phyloP scores from a whole-genome alignment of 2,888 invertebrate genomes.

The Lasioglossum figueresi region DNA sequence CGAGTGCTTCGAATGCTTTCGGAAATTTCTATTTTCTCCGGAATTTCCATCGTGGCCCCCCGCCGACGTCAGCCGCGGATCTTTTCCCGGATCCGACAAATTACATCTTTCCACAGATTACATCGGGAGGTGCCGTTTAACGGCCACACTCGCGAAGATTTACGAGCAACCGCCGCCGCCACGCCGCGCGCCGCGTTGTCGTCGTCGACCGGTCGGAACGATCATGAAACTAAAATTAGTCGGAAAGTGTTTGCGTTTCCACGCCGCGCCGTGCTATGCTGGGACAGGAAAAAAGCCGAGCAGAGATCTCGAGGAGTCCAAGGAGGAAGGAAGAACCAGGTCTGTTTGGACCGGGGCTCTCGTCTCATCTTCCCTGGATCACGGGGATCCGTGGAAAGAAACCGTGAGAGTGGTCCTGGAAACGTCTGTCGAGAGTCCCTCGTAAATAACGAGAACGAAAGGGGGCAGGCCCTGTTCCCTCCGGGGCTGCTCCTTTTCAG shows the following conservation, averaged over 20 bases:
- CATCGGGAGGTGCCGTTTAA: constrained; percentile 50
- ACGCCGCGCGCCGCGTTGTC: not conserved
- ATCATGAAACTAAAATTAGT: constrained; percentile 63
- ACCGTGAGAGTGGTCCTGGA: constrained; percentile 58
- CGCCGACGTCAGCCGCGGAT: not conserved
- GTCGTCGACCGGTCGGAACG: constrained; percentile 37
- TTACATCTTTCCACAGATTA: constrained; percentile 58
- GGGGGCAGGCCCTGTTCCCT: constrained; percentile 43
- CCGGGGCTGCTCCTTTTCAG: constrained; percentile 50
- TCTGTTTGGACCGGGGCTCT: constrained; percentile 18
- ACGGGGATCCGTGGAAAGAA: constrained; percentile 34
- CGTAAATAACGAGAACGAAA: constrained; percentile 73
- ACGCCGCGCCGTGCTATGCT: not conserved
- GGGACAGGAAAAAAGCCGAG: not conserved
- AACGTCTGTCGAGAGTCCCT: constrained; percentile 65
- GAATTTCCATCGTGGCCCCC: constrained; percentile 18
- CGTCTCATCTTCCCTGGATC: constrained; percentile 8
- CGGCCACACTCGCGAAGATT: constrained; percentile 50
- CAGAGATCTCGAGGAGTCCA: constrained; percentile 9
- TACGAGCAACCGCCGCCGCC: constrained; percentile 32
- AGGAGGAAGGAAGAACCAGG: constrained; percentile 31
- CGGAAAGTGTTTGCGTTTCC: constrained; percentile 56
- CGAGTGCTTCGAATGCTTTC: constrained; percentile 6
- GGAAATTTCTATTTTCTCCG: constrained; percentile 36
- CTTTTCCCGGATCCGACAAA: constrained; percentile 43